Evolutionary conservation across 2,113 vertebrate species (phyloP).

Genomic region (Poecile atricapillus): DNA sequence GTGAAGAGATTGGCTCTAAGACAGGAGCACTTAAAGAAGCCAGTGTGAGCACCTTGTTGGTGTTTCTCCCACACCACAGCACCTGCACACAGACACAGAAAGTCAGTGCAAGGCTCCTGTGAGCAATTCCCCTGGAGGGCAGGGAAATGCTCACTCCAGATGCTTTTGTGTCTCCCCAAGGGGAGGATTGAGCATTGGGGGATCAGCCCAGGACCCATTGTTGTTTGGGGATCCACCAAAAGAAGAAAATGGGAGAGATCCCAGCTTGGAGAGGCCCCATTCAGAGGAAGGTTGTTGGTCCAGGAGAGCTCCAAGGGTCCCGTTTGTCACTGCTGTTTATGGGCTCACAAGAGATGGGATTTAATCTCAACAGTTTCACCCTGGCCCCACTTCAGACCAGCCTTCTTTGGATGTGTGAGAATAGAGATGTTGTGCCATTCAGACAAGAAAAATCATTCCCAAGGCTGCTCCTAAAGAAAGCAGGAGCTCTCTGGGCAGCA

Average conservation of each 20-base stretch:
- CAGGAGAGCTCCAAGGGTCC: neutral
- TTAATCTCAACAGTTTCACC: neutral
- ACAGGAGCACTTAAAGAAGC: neutral
- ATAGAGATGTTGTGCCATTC: no score
- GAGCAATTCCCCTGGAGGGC: neutral
- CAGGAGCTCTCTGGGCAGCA: neutral
- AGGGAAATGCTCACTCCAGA: neutral
- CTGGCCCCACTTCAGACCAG: fast-evolving
- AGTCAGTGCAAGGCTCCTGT: neutral
- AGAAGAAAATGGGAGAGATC: neutral
- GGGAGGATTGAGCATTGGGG: neutral
- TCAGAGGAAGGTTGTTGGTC: neutral
- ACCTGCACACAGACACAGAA: neutral
- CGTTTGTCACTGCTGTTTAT: fast-evolving
- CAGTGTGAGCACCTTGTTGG: neutral
- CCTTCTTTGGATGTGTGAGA: neutral
- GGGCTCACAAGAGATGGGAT: no score
- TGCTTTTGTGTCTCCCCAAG: no score
- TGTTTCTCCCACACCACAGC: neutral
- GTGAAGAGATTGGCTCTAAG: neutral
- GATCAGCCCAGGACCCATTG: neutral
- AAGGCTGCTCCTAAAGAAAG: neutral
- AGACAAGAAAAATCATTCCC: neutral
- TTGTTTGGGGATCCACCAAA: neutral
- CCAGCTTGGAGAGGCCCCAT: fast-evolving